A percentile compares a stretch with the other conserved stretches of the same genome.
Conservation (phyloP, 1,140 invertebrate genomes). For the Macrobrachium rosenbergii region DNA sequence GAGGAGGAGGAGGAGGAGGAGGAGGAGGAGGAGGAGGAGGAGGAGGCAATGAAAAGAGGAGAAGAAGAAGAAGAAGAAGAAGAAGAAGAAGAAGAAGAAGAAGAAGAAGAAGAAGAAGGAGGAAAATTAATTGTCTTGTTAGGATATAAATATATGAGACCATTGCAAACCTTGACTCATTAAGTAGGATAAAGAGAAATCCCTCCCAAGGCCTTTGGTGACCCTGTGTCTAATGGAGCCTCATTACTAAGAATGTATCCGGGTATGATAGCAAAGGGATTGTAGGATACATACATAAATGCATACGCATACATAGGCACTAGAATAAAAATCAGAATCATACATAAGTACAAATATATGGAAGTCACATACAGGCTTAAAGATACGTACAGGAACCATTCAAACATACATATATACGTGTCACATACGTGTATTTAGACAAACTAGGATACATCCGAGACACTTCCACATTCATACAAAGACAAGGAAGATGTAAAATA, state of each 20-base stretch:
- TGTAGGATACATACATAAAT: conserved; percentile 7
- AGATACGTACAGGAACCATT: neutral
- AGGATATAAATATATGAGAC: neutral
- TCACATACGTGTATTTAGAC: neutral
- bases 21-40: too few species aligned
- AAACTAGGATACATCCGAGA: neutral
- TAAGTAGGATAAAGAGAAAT: neutral
- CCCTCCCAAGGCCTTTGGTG: neutral
- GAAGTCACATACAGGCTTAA: neutral
- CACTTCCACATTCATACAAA: neutral
- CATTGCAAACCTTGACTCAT: neutral
- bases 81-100: too few species aligned
- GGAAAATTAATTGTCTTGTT: neutral
- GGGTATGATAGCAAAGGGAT: neutral
- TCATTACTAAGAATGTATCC: neutral
- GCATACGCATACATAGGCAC: neutral
- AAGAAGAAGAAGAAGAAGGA: too few species aligned
- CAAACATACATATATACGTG: neutral
- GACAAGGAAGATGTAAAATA: neutral
- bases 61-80: too few species aligned
- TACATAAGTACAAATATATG: neutral
- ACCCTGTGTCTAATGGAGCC: neutral
- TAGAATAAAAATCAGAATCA: neutral
- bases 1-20: too few species aligned
- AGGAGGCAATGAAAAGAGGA: too few species aligned